Evolutionary conservation across 1,140 invertebrate species (phyloP).

Genomic region (Choristoneura fumiferana): DNA sequence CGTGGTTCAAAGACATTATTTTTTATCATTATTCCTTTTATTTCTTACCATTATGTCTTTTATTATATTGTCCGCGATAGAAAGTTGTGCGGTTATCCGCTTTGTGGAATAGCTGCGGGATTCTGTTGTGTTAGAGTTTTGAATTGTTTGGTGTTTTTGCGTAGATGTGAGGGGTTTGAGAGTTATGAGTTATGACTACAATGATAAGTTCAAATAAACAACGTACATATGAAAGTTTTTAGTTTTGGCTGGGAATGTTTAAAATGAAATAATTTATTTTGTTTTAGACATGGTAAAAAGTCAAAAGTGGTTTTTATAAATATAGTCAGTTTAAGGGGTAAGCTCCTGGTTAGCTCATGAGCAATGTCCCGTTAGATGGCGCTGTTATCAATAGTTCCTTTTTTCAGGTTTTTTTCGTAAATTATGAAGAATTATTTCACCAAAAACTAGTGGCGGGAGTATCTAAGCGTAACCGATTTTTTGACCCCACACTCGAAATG

Average conservation of each 20-base stretch:
- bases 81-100: not conserved
- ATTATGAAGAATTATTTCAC: too few relatives aligned
- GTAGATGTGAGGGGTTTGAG: not conserved
- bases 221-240: not conserved
- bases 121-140: not conserved
- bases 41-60: constrained; percentile 1
- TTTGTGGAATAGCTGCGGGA: constrained; percentile 5
- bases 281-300: too few relatives aligned
- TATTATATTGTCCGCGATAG: not conserved
- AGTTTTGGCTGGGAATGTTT: not conserved
- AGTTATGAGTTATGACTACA: not conserved
- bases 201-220: not conserved
- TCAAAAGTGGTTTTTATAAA: too few relatives aligned
- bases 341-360: too few relatives aligned
- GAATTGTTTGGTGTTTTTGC: not conserved
- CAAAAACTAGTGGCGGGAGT: too few relatives aligned
- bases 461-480: too few relatives aligned
- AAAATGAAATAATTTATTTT: not conserved
- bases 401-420: too few relatives aligned
- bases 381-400: too few relatives aligned
- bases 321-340: too few relatives aligned
- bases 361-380: too few relatives aligned
- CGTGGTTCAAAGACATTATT: constrained; percentile 11
- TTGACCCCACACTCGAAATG: too few relatives aligned
- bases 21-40: constrained; percentile 17